phyloP scores from a whole-genome alignment of 2,113 vertebrate species.

The Halcyon senegalensis region DNA sequence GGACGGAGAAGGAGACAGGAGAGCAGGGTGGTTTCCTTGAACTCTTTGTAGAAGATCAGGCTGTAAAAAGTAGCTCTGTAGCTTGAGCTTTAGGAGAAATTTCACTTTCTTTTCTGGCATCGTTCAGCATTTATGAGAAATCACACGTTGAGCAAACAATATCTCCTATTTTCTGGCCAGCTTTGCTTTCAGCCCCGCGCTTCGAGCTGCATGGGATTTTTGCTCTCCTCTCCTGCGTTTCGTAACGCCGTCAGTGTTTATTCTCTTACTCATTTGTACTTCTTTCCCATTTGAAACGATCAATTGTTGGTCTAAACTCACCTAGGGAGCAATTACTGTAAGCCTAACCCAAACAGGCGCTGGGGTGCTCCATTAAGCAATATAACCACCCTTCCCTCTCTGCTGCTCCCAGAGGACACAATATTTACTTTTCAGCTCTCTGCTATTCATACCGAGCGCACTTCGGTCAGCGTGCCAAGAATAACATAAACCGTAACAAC shows the following conservation, averaged over 20 bases:
- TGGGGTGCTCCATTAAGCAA: conserved; percentile 54
- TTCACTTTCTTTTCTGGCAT: neutral
- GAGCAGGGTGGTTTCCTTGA: neutral
- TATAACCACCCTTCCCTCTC: neutral
- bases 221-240: neutral
- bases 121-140: neutral
- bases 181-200: neutral
- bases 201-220: neutral
- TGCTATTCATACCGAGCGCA: neutral
- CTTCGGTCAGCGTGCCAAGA: conserved; percentile 10
- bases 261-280: conserved; percentile 58
- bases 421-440: conserved; percentile 54
- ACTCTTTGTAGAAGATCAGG: neutral
- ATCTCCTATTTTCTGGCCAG: neutral
- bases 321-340: conserved; percentile 62
- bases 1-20: neutral
- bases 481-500: conserved; percentile 42
- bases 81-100: neutral
- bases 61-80: neutral
- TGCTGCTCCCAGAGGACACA: conserved; percentile 38
- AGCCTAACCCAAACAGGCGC: conserved; percentile 61
- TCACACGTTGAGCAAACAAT: neutral
- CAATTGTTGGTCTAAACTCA: conserved; percentile 58
- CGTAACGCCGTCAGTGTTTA: conserved; percentile 45
- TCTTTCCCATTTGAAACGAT: conserved; percentile 48